Base-by-base conservation (phyloP, 2,113 vertebrate species). In the Neodontobutis hainanensis region DNA sequence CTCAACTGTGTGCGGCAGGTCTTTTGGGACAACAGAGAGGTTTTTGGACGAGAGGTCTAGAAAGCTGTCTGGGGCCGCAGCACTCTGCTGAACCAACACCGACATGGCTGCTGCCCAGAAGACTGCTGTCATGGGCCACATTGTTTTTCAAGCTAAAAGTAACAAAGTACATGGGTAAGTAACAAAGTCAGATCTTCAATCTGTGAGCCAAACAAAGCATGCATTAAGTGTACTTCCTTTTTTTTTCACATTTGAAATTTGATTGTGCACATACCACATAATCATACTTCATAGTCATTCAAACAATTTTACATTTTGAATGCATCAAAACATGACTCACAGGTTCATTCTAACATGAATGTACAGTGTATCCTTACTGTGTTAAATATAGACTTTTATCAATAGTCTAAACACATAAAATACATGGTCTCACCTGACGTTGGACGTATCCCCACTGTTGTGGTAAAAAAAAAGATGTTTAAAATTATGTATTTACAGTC, bases 1-100 rank as follows among this genome's bases (percentile, higher is more conserved):
- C 35, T 87, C 70, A 1, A 65, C 63, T 0, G 32, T 66, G 0
- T 16, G 35, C 5, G 85, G 78, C 32, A 92, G 78, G 75, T 85
- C 67, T 15, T 45, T 32, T 5, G 91, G 90, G 47, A 92, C 87
- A 0, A 68, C 80, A 15, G 85, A 84, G 35, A 92, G 85, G 75
- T 91, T 87, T 51, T 44, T 66, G 38, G 80, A 86, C 14, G 91
- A 92, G 14, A 32, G 79, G 71, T 91, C 49, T 5, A 87, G 40
- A 1, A 55, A 32, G 50, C 1, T 51, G 10, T 61, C 69, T 11
- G 47, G 5, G 0, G 4, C 63, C 14, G 63, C 68, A 45, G n/a
- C 14, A 14, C 65, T 42, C 12, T 3, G 55, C 15, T 62, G 44
- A 6, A 80, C 46, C 32, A 55, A 68, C 40, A 68, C 8, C 19